Evolutionary conservation across 2,797 vertebrate species (phyloP).

Genomic region (Sardinella longiceps): DNA sequence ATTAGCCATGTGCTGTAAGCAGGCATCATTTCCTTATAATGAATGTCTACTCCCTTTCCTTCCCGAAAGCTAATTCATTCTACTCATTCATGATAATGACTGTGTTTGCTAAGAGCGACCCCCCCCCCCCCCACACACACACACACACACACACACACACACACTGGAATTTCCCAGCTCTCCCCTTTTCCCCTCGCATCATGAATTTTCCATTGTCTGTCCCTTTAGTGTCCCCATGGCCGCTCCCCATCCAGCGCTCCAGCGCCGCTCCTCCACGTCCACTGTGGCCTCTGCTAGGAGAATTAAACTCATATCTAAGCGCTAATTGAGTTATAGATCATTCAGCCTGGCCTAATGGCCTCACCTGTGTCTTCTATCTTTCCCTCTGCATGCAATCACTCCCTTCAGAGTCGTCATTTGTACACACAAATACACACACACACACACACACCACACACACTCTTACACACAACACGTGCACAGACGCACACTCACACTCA

Average conservation of each 20-base stretch:
- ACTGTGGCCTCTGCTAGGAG: background rate
- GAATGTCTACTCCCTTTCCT: background rate
- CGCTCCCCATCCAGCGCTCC: background rate
- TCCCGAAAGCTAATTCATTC: background rate
- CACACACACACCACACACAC: too few species aligned
- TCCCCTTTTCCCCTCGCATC: too few species aligned
- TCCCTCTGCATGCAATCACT: background rate
- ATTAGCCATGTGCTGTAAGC: background rate
- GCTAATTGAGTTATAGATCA: slow-evolving; percentile 11
- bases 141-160: too few species aligned
- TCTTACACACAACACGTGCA: too few species aligned
- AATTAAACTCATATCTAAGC: background rate
- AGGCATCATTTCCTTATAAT: background rate
- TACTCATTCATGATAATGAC: too few species aligned
- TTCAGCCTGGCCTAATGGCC: background rate
- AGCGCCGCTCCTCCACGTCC: background rate
- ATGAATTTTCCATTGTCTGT: background rate
- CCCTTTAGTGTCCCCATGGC: background rate
- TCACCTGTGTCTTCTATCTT: slow-evolving; percentile 2
- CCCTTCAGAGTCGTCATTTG: too few species aligned
- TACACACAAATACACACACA: too few species aligned
- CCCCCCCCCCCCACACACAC: too few species aligned
- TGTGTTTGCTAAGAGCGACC: background rate
- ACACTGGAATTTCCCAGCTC: background rate
- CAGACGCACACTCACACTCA: too few species aligned